Evolutionary conservation across 2,797 vertebrate species (phyloP), one percentile per base, ranked within the genome.

Genomic region (Gallinago stenura): DNA sequence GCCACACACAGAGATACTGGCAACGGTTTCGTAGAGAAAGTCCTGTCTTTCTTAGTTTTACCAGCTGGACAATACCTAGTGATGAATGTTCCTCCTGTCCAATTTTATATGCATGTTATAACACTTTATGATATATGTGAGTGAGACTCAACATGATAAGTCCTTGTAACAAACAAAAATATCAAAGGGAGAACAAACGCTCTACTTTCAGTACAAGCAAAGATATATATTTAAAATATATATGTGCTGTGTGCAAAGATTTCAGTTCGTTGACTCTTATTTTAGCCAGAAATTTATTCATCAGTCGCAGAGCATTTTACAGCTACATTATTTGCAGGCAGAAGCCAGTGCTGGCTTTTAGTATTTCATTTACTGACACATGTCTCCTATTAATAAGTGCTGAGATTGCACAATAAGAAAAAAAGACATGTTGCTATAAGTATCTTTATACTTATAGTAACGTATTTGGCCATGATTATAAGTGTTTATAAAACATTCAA

Each of bases 401-500:
- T 97, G 94, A 97, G 94, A 96, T 48, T 90, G 83, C 94, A 96
- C 85, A 96, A 95, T 80, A 91, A 94, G 96, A 95, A 96, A 87
- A 96, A 96, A 91, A 96, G 89, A 96, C 83, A 97, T 83, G 93
- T 65, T 97, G 51, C 64, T 96, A 10, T 86, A 91, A 95, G 87
- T 96, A 89, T 94, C 95, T 97, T 97, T 96, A 94, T 97, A 96
- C 96, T 95, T 97, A 95, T 83, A 97, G 96, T 95, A 98, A 96
- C 18, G 8, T 97, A 90, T 97, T 98, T 98, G 97, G 96, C 97
- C 83, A 56, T 95, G 97, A 97, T 97, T 98, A 95, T 96, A 96
- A 97, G 93, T 98, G 95, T 98, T 98, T 98, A 97, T 98, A 98
- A 97, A 98, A 98, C 97, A 98, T 98, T 98, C 96, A 97, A 97